These are phyloP conservation scores for Drosophila equinoxialis DNA, from an alignment of 1,140 invertebrate genomes.

Conservation along the genomic window DNA sequence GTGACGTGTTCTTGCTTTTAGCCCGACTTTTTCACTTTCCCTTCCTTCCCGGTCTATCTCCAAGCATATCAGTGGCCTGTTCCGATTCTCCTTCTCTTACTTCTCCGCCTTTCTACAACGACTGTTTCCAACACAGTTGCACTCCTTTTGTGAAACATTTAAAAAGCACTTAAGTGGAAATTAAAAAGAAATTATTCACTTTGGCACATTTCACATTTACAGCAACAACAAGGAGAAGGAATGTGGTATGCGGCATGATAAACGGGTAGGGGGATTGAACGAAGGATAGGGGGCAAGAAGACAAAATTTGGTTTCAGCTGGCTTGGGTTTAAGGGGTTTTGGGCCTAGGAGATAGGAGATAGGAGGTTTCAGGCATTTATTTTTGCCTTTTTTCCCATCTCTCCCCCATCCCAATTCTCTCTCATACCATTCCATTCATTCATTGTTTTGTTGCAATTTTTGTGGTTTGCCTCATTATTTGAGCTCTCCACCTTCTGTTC, in stretches of 20 bases:
- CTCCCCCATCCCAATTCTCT: conserved; percentile 30
- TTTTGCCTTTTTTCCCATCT: not conserved
- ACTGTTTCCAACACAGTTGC: conserved; percentile 19
- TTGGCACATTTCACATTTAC: conserved; percentile 51
- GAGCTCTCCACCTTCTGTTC: conserved; percentile 14
- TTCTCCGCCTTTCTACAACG: not conserved
- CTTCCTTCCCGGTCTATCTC: not conserved
- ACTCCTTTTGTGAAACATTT: conserved; percentile 53
- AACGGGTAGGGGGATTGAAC: not conserved
- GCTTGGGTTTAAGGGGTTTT: not conserved
- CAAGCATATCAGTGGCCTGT: not conserved
- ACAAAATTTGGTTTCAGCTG: not conserved
- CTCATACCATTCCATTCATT: conserved; percentile 38
- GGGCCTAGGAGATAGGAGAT: not conserved
- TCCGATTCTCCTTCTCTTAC: too few relatives aligned
- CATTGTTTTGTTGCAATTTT: conserved; percentile 56
- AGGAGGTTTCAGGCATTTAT: not conserved
- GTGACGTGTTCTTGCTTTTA: conserved; percentile 46
- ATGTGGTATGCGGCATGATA: not conserved
- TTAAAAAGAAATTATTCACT: conserved; percentile 66
- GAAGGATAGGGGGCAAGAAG: not conserved
- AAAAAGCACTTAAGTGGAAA: conserved; percentile 64
- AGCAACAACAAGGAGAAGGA: conserved; percentile 11
- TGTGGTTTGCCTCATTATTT: conserved; percentile 62
- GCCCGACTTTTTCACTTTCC: conserved; percentile 5